Evolutionary conservation across 2,888 invertebrate genomes (phyloP).

Genomic region (Drosophila nigricruria): DNA sequence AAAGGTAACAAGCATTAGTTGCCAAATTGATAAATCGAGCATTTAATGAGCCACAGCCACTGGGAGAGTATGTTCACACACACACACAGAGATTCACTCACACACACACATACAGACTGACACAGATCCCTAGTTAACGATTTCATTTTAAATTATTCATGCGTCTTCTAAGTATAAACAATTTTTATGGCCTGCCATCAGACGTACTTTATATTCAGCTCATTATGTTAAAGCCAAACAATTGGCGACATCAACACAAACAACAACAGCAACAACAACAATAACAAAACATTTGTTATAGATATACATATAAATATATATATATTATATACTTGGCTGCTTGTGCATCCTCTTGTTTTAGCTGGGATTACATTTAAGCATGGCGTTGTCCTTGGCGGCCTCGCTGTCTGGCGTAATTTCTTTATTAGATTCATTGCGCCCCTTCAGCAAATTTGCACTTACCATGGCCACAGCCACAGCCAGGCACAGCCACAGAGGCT

Average conservation of each 20-base stretch:
- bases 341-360: conserved; percentile 16
- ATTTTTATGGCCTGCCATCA: conserved; percentile 47
- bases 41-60: conserved; percentile 39
- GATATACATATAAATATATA: not conserved
- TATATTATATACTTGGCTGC: conserved; percentile 5
- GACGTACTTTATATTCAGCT: conserved; percentile 79
- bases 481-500: not conserved
- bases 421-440: conserved; percentile 75
- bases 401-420: conserved; percentile 69
- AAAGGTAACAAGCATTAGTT: conserved; percentile 46
- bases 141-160: conserved; percentile 73
- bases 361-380: conserved; percentile 38
- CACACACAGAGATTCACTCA: conserved; percentile 1
- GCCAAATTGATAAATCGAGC: conserved; percentile 50
- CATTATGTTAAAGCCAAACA: conserved; percentile 67
- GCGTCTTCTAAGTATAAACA: conserved; percentile 62
- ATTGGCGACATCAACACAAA: conserved; percentile 64
- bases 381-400: conserved; percentile 51
- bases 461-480: conserved; percentile 1
- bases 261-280: conserved; percentile 18
- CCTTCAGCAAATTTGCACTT: conserved; percentile 53
- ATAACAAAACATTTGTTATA: conserved; percentile 3
- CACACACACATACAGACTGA: not conserved
- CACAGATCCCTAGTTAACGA: conserved; percentile 36
- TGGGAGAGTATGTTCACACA: conserved; percentile 22